These are phyloP conservation scores for Cremastinae sp. DNA, from an alignment of 2,888 invertebrate genomes.

Conservation along the genomic window DNA sequence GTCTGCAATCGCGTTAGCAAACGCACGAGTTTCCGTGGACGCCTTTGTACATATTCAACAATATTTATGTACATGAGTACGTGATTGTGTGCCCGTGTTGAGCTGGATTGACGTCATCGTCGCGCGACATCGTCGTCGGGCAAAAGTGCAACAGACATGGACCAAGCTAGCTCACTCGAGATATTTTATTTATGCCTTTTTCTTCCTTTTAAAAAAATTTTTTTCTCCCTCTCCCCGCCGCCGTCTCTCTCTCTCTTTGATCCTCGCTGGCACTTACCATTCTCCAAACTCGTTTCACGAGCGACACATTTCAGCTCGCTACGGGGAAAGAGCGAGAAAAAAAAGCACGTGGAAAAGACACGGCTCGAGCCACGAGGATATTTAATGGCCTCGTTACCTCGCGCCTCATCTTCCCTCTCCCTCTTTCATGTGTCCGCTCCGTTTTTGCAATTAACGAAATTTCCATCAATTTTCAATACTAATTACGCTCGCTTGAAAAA, in stretches of 20 bases:
- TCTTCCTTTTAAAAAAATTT: not conserved
- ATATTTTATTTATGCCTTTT: constrained; percentile 23
- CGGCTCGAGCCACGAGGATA: constrained; percentile 55
- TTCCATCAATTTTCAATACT: constrained; percentile 1
- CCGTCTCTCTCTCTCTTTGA: constrained; percentile 26
- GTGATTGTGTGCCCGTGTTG: constrained; percentile 17
- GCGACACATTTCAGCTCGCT: constrained; percentile 37
- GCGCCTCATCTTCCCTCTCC: constrained; percentile 49
- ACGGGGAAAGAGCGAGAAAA: constrained; percentile 6
- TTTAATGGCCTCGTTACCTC: constrained; percentile 64
- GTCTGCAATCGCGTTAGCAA: not conserved
- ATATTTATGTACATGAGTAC: not conserved
- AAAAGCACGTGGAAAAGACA: constrained; percentile 41
- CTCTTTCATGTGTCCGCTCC: constrained; percentile 14
- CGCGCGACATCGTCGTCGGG: constrained; percentile 56
- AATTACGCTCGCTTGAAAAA: too few relatives aligned
- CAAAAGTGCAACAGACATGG: constrained; percentile 42
- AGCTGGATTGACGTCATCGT: constrained; percentile 59
- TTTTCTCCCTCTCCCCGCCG: constrained; percentile 2
- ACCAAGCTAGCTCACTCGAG: constrained; percentile 33
- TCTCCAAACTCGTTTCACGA: constrained; percentile 62
- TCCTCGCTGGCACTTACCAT: constrained; percentile 45
- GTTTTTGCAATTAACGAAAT: not conserved
- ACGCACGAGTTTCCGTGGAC: constrained; percentile 6
- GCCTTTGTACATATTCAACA: constrained; percentile 37